A percentile compares a stretch with the other conserved stretches of the same genome.
phyloP scores from a whole-genome alignment of 2,888 invertebrate species.

The Fissipunctia ypsillon region DNA sequence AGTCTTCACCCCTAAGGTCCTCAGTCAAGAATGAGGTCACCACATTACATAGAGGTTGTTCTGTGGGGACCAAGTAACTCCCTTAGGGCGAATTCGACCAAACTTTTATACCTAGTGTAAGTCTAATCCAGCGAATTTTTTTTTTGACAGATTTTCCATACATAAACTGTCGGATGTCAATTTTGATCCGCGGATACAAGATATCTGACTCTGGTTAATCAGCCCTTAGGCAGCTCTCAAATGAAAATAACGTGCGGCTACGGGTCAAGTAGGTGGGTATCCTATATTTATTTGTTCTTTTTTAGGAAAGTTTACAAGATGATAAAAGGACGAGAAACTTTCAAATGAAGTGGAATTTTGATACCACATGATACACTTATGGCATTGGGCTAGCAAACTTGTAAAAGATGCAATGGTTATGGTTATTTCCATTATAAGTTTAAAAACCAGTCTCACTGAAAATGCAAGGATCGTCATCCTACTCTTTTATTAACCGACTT shows the following conservation, averaged over 20 bases:
- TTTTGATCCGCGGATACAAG: too few species aligned
- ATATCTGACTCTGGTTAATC: too few species aligned
- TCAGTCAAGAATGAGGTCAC: conserved; percentile 44
- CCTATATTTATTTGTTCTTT: conserved; percentile 20
- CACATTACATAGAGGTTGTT: conserved; percentile 16
- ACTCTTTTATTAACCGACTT: too few species aligned
- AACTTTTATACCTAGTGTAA: too few species aligned
- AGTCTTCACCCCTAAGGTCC: conserved; percentile 8
- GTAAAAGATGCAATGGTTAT: not conserved
- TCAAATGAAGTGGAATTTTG: not conserved
- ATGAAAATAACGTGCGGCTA: not conserved
- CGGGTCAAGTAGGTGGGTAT: not conserved
- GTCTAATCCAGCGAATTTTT: too few species aligned
- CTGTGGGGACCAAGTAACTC: conserved; percentile 28
- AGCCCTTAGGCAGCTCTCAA: conserved; percentile 23
- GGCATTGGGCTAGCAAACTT: not conserved
- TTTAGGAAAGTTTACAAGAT: not conserved
- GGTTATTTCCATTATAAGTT: not conserved
- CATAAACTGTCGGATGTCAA: too few species aligned
- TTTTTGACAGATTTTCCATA: too few species aligned
- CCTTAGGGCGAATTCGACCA: too few species aligned
- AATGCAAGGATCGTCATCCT: not conserved
- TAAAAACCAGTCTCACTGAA: not conserved
- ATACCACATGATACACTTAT: not conserved
- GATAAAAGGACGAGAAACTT: not conserved